phyloP scores from a whole-genome alignment of 2,888 invertebrate species.

The Conus canariensis region DNA sequence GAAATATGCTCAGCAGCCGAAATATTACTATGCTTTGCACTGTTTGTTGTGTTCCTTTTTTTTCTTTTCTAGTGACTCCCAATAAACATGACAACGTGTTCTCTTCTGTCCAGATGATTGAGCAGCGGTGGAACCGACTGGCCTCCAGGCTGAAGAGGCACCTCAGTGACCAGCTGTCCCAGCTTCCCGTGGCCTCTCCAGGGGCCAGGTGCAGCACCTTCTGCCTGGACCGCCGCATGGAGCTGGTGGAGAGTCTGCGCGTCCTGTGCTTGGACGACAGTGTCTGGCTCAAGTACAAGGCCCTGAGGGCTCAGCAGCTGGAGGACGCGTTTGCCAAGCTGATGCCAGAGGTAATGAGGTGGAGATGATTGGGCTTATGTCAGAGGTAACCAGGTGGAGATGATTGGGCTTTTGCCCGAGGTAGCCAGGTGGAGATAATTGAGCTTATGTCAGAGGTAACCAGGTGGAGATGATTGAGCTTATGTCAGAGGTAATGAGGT shows the following conservation, averaged over 20 bases:
- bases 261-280: constrained; percentile 70
- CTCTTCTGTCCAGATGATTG: constrained; percentile 47
- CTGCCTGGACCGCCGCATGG: constrained; percentile 61
- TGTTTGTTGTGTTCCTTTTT: too few relatives aligned
- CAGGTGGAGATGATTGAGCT: too few relatives aligned
- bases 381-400: too few relatives aligned
- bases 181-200: constrained; percentile 61
- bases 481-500: too few relatives aligned
- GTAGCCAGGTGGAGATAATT: too few relatives aligned
- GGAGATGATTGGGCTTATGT: not conserved
- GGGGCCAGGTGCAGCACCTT: constrained; percentile 54
- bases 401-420: too few relatives aligned
- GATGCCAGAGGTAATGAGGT: constrained; percentile 55
- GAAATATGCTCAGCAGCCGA: too few relatives aligned
- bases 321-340: constrained; percentile 65
- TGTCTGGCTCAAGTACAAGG: constrained; percentile 69
- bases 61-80: too few relatives aligned
- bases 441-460: too few relatives aligned
- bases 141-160: constrained; percentile 57
- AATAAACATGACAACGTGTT: too few relatives aligned
- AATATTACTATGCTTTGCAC: too few relatives aligned
- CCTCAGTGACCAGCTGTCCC: constrained; percentile 65
- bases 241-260: constrained; percentile 71
- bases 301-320: constrained; percentile 68
- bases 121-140: constrained; percentile 61